phyloP scores from a whole-genome alignment of 2,113 vertebrate genomes.

The Casuarius casuarius region DNA sequence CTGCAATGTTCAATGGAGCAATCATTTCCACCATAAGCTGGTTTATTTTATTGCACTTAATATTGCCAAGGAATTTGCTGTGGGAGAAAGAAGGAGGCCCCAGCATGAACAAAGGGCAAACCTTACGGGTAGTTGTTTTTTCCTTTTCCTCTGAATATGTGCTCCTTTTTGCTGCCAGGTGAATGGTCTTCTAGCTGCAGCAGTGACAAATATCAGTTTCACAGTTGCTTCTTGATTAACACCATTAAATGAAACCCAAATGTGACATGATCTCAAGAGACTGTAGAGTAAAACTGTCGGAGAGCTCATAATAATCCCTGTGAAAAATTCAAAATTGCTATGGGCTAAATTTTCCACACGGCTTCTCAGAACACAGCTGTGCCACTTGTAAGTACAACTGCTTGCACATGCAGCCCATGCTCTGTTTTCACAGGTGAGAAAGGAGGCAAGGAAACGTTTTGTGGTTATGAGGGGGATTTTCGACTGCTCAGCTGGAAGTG shows the following conservation, averaged over 20 bases:
- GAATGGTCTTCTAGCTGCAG: neutral
- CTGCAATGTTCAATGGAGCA: neutral
- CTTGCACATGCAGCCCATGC: neutral
- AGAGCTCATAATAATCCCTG: constrained; percentile 50
- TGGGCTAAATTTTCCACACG: constrained; percentile 65
- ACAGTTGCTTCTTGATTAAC: constrained; percentile 59
- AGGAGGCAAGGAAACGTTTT: neutral
- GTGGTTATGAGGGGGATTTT: constrained; percentile 19
- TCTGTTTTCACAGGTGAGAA: constrained; percentile 62
- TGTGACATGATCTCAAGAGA: constrained; percentile 25
- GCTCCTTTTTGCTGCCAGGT: constrained; percentile 8
- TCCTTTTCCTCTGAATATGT: neutral
- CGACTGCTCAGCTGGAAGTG: neutral
- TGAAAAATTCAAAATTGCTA: constrained; percentile 64
- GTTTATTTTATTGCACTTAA: constrained; percentile 10
- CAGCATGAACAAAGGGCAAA: neutral
- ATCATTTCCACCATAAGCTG: neutral
- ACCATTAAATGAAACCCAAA: constrained; percentile 52
- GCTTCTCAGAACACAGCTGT: constrained; percentile 61
- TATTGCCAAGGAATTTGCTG: neutral
- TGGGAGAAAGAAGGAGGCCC: neutral
- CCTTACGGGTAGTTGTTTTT: neutral
- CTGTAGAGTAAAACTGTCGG: constrained; percentile 36
- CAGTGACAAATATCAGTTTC: constrained; percentile 23
- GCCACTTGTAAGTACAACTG: constrained; percentile 30